A percentile compares a stretch with the other conserved stretches of the same genome.
phyloP scores from a whole-genome alignment of 2,113 vertebrate genomes.

The Caloenas nicobarica region DNA sequence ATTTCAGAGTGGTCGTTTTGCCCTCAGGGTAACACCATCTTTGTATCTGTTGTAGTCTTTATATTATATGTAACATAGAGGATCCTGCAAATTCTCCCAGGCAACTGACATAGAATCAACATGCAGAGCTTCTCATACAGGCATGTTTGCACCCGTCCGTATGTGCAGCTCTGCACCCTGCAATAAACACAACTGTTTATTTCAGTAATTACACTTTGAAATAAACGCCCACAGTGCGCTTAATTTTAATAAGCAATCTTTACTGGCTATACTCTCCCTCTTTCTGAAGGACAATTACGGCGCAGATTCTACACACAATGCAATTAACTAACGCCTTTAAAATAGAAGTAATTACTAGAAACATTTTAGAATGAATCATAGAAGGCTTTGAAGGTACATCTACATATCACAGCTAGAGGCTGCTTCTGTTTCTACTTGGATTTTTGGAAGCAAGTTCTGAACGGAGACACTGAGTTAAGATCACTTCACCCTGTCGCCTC shows the following conservation, averaged over 20 bases:
- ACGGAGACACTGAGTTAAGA: neutral
- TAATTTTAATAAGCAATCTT: slow-evolving; percentile 66
- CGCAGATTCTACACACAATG: slow-evolving; percentile 38
- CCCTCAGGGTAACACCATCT: neutral
- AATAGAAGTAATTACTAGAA: slow-evolving; percentile 65
- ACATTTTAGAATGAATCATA: slow-evolving; percentile 52
- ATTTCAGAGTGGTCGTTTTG: neutral
- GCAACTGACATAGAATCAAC: slow-evolving; percentile 16
- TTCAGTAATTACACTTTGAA: slow-evolving; percentile 73
- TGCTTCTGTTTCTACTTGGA: slow-evolving; percentile 21
- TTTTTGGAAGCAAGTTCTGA: slow-evolving; percentile 9
- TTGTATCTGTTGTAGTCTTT: neutral
- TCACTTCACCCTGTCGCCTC: neutral
- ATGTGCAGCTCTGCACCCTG: slow-evolving; percentile 44
- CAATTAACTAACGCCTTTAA: slow-evolving; percentile 64
- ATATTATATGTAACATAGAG: neutral
- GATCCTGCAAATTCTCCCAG: slow-evolving; percentile 35
- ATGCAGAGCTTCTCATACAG: slow-evolving; percentile 38
- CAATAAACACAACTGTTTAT: slow-evolving; percentile 72
- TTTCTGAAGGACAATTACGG: slow-evolving; percentile 65
- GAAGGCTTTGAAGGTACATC: slow-evolving; percentile 60
- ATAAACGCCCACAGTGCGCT: slow-evolving; percentile 59
- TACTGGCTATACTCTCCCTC: slow-evolving; percentile 45
- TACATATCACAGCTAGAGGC: slow-evolving; percentile 29
- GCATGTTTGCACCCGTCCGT: slow-evolving; percentile 60